These are phyloP conservation scores for Aviceda subcristata DNA, from an alignment of 2,113 vertebrate species.

Conservation along the genomic window DNA sequence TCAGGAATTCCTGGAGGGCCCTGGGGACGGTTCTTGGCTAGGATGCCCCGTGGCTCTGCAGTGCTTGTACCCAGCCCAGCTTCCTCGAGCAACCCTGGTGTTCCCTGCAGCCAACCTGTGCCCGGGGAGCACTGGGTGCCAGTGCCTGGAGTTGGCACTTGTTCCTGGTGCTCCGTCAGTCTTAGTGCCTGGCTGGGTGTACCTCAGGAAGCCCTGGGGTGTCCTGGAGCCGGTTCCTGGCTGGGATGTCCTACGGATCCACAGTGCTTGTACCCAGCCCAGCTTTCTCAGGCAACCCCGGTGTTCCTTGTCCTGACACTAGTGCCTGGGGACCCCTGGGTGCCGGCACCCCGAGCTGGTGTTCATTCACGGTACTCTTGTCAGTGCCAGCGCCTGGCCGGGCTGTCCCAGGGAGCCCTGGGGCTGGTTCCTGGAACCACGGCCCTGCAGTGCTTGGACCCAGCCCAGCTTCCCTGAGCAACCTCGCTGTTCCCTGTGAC, in stretches of 20 bases:
- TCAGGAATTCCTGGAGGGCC: neutral
- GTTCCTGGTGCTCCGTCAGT: neutral
- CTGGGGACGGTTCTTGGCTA: neutral
- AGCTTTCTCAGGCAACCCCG: neutral
- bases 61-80: neutral
- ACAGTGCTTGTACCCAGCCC: neutral
- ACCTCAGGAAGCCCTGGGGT: neutral
- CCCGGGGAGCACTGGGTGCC: neutral
- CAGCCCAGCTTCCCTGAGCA: neutral
- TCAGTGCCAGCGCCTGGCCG: neutral
- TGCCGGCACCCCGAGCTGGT: neutral
- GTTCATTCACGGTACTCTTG: neutral
- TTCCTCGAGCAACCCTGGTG: neutral
- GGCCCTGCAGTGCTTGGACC: neutral
- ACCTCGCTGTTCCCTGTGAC: too few relatives aligned
- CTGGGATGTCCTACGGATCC: neutral
- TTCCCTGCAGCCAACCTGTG: neutral
- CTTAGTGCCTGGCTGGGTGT: neutral
- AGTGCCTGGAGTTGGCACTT: neutral
- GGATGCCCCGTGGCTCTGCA: neutral
- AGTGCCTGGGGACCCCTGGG: neutral
- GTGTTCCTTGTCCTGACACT: neutral
- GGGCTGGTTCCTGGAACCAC: neutral
- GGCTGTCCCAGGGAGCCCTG: neutral
- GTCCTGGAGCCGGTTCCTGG: neutral